phyloP scores from a whole-genome alignment of 2,888 invertebrate species.

The Scaptomyza flava region DNA sequence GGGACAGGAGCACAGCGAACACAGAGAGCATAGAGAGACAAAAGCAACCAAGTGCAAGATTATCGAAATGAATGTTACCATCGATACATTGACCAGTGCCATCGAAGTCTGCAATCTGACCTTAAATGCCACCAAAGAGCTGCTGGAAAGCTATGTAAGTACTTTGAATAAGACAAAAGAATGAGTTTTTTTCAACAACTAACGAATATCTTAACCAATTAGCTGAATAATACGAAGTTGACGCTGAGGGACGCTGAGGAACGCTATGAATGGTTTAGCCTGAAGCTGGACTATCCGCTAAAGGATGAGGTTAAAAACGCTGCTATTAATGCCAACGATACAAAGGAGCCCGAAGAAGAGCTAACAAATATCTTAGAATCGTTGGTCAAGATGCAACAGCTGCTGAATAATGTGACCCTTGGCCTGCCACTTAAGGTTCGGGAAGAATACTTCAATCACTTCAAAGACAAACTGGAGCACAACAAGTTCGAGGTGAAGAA shows the following conservation, averaged over 20 bases:
- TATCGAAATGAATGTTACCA: background rate
- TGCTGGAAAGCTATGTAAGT: background rate
- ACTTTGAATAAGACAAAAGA: too few relatives aligned
- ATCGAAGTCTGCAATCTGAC: background rate
- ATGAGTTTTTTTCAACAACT: too few relatives aligned
- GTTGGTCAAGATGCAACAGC: slow-evolving; percentile 36
- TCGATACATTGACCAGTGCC: background rate
- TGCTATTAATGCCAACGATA: background rate
- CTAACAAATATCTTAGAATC: slow-evolving; percentile 54
- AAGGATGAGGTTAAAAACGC: background rate
- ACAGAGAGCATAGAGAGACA: too few relatives aligned
- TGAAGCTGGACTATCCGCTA: slow-evolving; percentile 39
- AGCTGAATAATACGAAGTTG: background rate
- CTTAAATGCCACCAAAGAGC: background rate
- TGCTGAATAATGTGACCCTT: background rate
- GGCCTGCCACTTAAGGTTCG: fast-evolving
- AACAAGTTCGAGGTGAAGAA: background rate
- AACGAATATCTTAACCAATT: too few relatives aligned
- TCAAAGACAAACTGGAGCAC: slow-evolving; percentile 15
- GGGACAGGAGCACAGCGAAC: slow-evolving; percentile 8
- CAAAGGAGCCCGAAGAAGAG: background rate
- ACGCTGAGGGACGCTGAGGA: background rate
- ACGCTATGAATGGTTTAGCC: background rate
- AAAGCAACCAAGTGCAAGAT: background rate
- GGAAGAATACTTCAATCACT: background rate